Percentiles rank a stretch among this genome's conserved stretches.
phyloP scores from a whole-genome alignment of 2,888 invertebrate genomes.

The Ochropacha duplaris region DNA sequence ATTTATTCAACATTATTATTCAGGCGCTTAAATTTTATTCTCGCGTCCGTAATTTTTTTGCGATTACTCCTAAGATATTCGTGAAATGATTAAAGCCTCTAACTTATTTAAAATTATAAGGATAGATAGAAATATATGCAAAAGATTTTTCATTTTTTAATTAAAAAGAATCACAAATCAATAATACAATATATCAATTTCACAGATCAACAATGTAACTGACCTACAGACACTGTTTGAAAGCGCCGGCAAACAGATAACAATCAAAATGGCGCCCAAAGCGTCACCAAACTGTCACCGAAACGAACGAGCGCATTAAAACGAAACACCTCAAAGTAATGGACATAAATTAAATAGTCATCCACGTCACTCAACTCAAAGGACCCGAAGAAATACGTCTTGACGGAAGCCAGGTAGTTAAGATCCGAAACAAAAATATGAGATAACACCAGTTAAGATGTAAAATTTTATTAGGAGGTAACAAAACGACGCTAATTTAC shows the following conservation, averaged over 20 bases:
- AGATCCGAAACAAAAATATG: constrained; percentile 77
- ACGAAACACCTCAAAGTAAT: constrained; percentile 67
- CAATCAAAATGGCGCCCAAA: constrained; percentile 76
- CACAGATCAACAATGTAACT: constrained; percentile 45
- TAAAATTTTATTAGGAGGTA: constrained; percentile 76
- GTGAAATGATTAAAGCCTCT: too few relatives aligned
- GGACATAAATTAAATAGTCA: constrained; percentile 79
- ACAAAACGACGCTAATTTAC: constrained; percentile 77
- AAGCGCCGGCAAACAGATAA: constrained; percentile 63
- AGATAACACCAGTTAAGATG: constrained; percentile 79
- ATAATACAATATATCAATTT: constrained; percentile 25
- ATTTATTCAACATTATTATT: too few relatives aligned
- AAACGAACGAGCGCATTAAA: constrained; percentile 77
- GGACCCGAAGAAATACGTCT: constrained; percentile 61
- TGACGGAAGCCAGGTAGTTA: constrained; percentile 82
- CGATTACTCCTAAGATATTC: too few relatives aligned
- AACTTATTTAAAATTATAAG: too few relatives aligned
- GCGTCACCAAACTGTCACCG: constrained; percentile 72
- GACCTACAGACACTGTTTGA: constrained; percentile 47
- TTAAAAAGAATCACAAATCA: neutral
- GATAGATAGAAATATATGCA: too few relatives aligned
- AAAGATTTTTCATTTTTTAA: too few relatives aligned
- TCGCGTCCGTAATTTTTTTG: too few relatives aligned
- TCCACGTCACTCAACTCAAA: constrained; percentile 74
- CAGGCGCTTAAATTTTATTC: too few relatives aligned